A percentile compares a stretch with the other conserved stretches of the same genome.
Conservation (phyloP, 2,888 invertebrate species). For the Geotrupes spiniger region DNA sequence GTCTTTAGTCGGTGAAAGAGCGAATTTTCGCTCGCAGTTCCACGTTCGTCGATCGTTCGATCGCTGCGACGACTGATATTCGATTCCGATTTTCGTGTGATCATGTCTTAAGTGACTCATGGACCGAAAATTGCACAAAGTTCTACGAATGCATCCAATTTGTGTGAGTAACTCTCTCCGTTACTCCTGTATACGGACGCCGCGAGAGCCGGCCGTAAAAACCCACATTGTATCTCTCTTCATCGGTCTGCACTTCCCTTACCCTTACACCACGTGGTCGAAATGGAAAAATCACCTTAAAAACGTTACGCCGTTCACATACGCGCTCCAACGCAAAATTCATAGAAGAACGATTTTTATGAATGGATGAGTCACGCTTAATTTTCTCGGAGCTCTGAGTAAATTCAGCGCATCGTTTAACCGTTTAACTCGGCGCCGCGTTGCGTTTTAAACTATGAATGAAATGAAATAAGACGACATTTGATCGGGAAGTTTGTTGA, state of each 20-base stretch:
- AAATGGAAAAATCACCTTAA: slow-evolving; percentile 3
- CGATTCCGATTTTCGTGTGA: slow-evolving; percentile 38
- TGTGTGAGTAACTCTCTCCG: slow-evolving; percentile 29
- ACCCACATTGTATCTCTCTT: slow-evolving; percentile 13
- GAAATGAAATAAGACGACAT: slow-evolving; percentile 13
- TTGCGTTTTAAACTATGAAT: slow-evolving; percentile 12
- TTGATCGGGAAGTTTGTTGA: slow-evolving; percentile 7
- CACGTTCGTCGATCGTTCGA: slow-evolving; percentile 15
- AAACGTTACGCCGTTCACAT: not conserved
- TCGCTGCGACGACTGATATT: slow-evolving; percentile 28
- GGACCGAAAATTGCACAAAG: slow-evolving; percentile 30
- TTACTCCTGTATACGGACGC: slow-evolving; percentile 5
- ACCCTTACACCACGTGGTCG: not conserved
- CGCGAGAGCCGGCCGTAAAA: slow-evolving; percentile 16
- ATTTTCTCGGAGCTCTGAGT: slow-evolving; percentile 3
- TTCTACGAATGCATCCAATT: slow-evolving; percentile 36
- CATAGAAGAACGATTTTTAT: slow-evolving; percentile 15
- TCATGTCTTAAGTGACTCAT: slow-evolving; percentile 39
- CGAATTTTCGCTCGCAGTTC: slow-evolving; percentile 20
- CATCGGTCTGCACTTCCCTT: not conserved
- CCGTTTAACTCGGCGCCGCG: not conserved
- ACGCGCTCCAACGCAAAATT: not conserved
- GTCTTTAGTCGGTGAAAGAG: slow-evolving; percentile 34
- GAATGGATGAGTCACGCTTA: slow-evolving; percentile 14
- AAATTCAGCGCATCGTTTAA: not conserved